These are phyloP conservation scores for Dascyllus trimaculatus DNA, from an alignment of 2,113 vertebrate genomes.

Conservation along the genomic window DNA sequence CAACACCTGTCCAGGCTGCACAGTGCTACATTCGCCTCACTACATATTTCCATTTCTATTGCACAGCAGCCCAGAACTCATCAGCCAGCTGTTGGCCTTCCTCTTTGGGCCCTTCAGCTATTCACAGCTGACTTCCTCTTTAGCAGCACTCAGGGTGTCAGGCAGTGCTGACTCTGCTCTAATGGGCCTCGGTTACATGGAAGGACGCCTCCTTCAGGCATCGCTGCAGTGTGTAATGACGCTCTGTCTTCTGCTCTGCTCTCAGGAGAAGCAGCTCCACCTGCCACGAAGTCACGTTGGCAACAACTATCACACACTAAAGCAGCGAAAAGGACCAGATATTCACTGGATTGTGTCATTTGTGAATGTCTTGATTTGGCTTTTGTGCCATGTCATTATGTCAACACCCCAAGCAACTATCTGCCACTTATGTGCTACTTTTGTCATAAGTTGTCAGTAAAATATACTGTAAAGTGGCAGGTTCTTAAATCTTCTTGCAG, in stretches of 20 bases:
- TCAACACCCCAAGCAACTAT: background rate
- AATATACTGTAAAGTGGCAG: conserved; percentile 4
- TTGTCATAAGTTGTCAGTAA: background rate
- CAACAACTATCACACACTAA: background rate
- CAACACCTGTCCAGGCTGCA: conserved; percentile 34
- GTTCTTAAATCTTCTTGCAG: conserved; percentile 27
- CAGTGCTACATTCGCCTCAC: background rate
- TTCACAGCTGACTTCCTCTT: conserved; percentile 76
- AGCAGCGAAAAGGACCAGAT: background rate
- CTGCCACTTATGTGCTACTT: background rate
- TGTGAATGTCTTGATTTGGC: background rate
- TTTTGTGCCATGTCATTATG: background rate
- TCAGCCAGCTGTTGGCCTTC: conserved; percentile 62
- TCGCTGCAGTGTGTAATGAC: conserved; percentile 47
- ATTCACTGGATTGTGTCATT: conserved; percentile 14
- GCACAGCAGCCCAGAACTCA: conserved; percentile 40
- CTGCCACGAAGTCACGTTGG: background rate
- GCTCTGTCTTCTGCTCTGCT: conserved; percentile 33
- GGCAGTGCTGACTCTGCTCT: conserved; percentile 55
- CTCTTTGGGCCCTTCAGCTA: conserved; percentile 64
- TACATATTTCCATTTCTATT: conserved; percentile 19
- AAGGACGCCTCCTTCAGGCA: conserved; percentile 64
- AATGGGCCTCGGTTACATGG: conserved; percentile 58
- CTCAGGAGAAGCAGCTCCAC: conserved; percentile 20
- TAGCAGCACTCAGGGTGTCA: conserved; percentile 51